Evolutionary conservation across 2,797 vertebrate genomes (phyloP).

Genomic region (Cirrhinus mrigala): DNA sequence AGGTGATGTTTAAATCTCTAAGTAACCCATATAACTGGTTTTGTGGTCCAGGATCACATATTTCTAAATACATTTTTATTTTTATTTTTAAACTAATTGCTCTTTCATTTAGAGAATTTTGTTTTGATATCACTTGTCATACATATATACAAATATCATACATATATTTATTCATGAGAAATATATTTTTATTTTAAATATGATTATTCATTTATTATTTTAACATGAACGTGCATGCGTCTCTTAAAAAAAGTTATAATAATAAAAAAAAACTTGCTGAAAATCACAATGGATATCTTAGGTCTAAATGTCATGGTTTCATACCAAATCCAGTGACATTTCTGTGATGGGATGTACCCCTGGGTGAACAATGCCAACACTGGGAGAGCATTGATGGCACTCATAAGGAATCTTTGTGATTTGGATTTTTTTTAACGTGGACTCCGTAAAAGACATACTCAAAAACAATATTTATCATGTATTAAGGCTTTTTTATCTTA

Average conservation of each 20-base stretch:
- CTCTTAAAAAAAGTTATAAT: constrained; percentile 42
- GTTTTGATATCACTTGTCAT: not conserved
- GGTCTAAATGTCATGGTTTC: constrained; percentile 87
- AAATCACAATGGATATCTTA: constrained; percentile 82
- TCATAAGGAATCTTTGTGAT: constrained; percentile 78
- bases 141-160: not conserved
- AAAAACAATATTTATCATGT: constrained; percentile 13
- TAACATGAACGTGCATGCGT: not conserved
- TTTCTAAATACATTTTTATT: too few relatives aligned
- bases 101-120: not conserved
- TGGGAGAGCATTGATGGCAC: constrained; percentile 78
- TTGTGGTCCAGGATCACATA: too few relatives aligned
- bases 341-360: constrained; percentile 86
- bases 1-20: too few relatives aligned
- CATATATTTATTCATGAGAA: not conserved
- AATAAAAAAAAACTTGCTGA: constrained; percentile 78
- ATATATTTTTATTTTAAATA: not conserved
- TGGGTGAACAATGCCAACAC: constrained; percentile 81
- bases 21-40: too few relatives aligned
- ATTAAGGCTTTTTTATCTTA: constrained; percentile 65
- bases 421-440: constrained; percentile 68
- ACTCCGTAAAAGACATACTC: not conserved
- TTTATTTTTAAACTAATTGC: not conserved
- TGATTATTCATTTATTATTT: not conserved
- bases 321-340: constrained; percentile 86